A percentile compares a stretch with the other conserved stretches of the same genome.
Evolutionary conservation across 1,140 invertebrate genomes (phyloP).

Genomic region (Geopemphigus sp.): DNA sequence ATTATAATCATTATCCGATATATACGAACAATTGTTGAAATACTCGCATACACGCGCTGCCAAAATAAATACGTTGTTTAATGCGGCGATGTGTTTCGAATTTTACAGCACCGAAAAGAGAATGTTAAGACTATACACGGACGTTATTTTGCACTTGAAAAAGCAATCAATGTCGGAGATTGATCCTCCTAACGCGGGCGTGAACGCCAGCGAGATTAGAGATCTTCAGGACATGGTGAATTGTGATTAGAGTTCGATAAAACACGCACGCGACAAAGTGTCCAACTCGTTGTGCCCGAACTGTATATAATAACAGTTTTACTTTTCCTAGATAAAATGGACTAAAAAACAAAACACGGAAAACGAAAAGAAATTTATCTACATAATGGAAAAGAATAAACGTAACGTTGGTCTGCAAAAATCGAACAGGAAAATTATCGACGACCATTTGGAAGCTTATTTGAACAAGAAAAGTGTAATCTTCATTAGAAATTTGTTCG

Average conservation of each 20-base stretch:
- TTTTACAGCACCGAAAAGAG: background rate
- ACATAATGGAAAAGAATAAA: background rate
- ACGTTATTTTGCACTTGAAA: background rate
- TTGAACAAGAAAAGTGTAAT: background rate
- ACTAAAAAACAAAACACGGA: background rate
- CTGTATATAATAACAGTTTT: too few relatives aligned
- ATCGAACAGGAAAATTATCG: background rate
- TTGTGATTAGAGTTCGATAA: too few relatives aligned
- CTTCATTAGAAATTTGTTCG: too few relatives aligned
- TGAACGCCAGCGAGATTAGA: background rate
- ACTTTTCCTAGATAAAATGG: background rate
- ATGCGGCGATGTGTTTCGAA: too few relatives aligned
- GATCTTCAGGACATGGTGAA: constrained; percentile 5
- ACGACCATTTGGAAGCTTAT: background rate
- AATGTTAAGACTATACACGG: background rate
- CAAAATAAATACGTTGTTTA: too few relatives aligned
- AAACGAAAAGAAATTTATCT: background rate
- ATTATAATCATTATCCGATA: too few relatives aligned
- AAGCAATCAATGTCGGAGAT: background rate
- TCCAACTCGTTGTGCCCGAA: too few relatives aligned
- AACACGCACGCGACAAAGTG: too few relatives aligned
- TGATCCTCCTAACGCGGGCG: background rate
- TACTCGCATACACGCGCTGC: too few relatives aligned
- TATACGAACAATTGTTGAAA: too few relatives aligned
- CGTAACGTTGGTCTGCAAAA: background rate